These are phyloP conservation scores for Meloe dianella DNA, from an alignment of 2,888 invertebrate species.

Conservation along the genomic window DNA sequence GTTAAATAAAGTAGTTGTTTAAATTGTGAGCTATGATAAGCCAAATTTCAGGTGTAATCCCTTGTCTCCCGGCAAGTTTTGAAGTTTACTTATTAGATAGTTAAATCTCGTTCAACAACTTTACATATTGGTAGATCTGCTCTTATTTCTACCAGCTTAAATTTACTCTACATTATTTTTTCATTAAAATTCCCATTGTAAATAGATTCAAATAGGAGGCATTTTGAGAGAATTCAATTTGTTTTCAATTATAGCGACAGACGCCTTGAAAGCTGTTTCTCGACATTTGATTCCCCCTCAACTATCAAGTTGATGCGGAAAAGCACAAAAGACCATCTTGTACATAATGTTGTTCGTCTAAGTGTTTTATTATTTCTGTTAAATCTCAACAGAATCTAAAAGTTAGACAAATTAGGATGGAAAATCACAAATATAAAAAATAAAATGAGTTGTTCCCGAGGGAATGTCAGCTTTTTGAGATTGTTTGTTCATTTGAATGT, in stretches of 20 bases:
- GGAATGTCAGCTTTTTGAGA: slow-evolving; percentile 30
- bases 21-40: slow-evolving; percentile 37
- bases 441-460: neutral
- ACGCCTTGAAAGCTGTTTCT: neutral
- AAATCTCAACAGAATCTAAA: slow-evolving; percentile 1
- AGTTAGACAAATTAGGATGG: slow-evolving; percentile 16
- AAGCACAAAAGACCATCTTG: neutral
- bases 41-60: slow-evolving; percentile 37
- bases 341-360: neutral
- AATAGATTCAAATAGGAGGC: slow-evolving; percentile 23
- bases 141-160: neutral
- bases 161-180: slow-evolving; percentile 34
- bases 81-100: slow-evolving; percentile 38
- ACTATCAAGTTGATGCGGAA: neutral
- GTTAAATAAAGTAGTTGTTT: slow-evolving; percentile 36
- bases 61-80: slow-evolving; percentile 31
- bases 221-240: slow-evolving; percentile 32
- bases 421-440: neutral
- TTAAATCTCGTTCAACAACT: slow-evolving; percentile 33
- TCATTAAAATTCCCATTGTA: slow-evolving; percentile 35
- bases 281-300: neutral
- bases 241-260: slow-evolving; percentile 33
- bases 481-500: slow-evolving; percentile 39
- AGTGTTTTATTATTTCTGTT: neutral
- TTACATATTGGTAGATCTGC: slow-evolving; percentile 31